These are phyloP conservation scores for Meloe dianella DNA, from an alignment of 2,888 invertebrate species.

Conservation along the genomic window DNA sequence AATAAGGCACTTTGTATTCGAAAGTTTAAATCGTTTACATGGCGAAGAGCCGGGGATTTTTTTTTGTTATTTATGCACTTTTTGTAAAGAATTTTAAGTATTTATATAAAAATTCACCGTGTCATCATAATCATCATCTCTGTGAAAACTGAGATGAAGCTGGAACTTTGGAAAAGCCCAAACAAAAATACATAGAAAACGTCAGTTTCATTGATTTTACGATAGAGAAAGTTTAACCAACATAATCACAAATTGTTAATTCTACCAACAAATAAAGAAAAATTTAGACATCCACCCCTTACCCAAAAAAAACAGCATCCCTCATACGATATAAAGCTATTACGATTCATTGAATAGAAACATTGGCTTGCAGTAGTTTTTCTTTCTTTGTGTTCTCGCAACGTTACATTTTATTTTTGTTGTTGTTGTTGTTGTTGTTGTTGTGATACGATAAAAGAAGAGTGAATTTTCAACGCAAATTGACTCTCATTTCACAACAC, in stretches of 20 bases:
- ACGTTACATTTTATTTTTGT: background rate
- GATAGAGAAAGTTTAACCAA: background rate
- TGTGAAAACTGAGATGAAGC: background rate
- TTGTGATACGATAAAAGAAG: no score
- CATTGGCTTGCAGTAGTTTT: background rate
- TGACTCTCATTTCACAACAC: background rate
- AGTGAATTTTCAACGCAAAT: no score
- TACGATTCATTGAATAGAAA: conserved; percentile 1
- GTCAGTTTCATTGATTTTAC: background rate
- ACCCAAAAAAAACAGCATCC: no score
- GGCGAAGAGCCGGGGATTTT: background rate
- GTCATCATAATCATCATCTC: no score
- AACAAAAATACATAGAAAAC: background rate
- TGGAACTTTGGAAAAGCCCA: background rate
- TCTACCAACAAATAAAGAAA: background rate
- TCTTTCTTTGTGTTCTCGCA: background rate
- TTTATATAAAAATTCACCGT: background rate
- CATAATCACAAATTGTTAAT: no score
- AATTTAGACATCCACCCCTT: background rate
- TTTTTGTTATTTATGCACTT: background rate
- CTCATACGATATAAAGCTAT: background rate
- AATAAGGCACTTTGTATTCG: background rate
- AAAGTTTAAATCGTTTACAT: background rate
- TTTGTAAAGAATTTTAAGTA: background rate
- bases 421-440: no score